These are phyloP conservation scores for Eriocheir sinensis DNA, from an alignment of 1,140 invertebrate species.

Conservation along the genomic window DNA sequence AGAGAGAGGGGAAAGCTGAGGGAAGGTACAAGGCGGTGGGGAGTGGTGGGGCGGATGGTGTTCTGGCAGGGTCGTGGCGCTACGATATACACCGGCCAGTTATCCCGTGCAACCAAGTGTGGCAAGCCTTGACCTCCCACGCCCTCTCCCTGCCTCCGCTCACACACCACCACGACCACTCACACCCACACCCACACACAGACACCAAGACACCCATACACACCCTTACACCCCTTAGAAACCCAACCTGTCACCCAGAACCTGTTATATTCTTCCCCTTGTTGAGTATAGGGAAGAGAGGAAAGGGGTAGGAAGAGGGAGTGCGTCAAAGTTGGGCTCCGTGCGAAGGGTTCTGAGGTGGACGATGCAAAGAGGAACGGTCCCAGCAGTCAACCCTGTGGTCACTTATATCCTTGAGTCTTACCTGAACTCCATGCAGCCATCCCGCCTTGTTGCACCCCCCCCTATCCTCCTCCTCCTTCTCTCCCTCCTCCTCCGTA, in stretches of 20 bases:
- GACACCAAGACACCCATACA: not conserved
- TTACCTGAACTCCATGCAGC: conserved; percentile 51
- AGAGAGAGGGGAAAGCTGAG: not conserved
- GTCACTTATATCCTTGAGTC: conserved; percentile 73
- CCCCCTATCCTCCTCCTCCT: not conserved
- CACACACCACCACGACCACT: not conserved
- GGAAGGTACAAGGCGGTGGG: too few species aligned
- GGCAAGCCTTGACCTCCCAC: conserved; percentile 59
- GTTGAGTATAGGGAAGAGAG: not conserved
- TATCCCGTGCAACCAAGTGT: conserved; percentile 69
- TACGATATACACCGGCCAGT: conserved; percentile 66
- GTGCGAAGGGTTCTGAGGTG: not conserved
- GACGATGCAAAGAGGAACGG: conserved; percentile 20
- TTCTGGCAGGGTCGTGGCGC: conserved; percentile 1
- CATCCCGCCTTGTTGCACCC: not conserved
- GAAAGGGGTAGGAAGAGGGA: not conserved
- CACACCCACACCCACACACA: not conserved
- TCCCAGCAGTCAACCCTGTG: conserved; percentile 66
- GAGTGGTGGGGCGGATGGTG: not conserved
- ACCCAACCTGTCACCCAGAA: not conserved
- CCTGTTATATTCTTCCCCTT: not conserved
- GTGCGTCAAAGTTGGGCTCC: too few species aligned
- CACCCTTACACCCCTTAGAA: not conserved
- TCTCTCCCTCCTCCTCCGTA: not conserved
- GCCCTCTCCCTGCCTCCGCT: not conserved